A percentile compares a stretch with the other conserved stretches of the same genome.
phyloP scores from a whole-genome alignment of 2,113 vertebrate genomes.

The Chrysochloris asiatica region DNA sequence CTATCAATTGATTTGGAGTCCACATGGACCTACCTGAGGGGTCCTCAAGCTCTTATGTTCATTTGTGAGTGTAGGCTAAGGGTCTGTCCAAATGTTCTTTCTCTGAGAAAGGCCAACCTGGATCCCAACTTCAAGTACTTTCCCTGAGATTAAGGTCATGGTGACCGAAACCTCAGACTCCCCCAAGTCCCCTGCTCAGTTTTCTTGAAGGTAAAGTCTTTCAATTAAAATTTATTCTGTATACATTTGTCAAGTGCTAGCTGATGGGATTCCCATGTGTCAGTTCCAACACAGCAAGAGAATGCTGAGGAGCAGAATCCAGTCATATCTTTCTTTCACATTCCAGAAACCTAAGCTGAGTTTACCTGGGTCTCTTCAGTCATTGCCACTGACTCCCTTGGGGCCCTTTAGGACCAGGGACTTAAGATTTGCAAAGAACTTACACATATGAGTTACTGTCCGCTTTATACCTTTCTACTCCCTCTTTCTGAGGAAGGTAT shows the following conservation, averaged over 20 bases:
- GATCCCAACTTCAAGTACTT: not conserved
- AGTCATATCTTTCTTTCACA: not conserved
- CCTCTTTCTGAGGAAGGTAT: not conserved
- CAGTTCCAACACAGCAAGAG: constrained; percentile 72
- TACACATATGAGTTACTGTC: not conserved
- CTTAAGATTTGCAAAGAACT: constrained; percentile 13
- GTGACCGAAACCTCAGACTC: constrained; percentile 58
- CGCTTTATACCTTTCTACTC: not conserved
- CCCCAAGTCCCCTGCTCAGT: constrained; percentile 52
- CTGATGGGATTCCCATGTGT: constrained; percentile 63
- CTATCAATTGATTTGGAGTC: constrained; percentile 45
- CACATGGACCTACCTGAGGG: not conserved
- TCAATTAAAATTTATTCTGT: constrained; percentile 64
- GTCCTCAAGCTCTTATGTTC: not conserved
- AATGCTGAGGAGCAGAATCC: constrained; percentile 27
- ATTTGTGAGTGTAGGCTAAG: not conserved
- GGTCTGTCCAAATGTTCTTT: not conserved
- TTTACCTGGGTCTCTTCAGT: not conserved
- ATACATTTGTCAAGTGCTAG: constrained; percentile 56
- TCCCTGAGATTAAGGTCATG: constrained; percentile 41
- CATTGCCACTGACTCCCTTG: not conserved
- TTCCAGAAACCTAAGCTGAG: not conserved
- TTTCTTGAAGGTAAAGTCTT: constrained; percentile 68
- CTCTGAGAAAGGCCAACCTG: constrained; percentile 28
- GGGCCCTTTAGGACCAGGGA: constrained; percentile 4